These are phyloP conservation scores for Ornithorhynchus anatinus DNA, from an alignment of 2,113 vertebrate species.

Conservation along the genomic window DNA sequence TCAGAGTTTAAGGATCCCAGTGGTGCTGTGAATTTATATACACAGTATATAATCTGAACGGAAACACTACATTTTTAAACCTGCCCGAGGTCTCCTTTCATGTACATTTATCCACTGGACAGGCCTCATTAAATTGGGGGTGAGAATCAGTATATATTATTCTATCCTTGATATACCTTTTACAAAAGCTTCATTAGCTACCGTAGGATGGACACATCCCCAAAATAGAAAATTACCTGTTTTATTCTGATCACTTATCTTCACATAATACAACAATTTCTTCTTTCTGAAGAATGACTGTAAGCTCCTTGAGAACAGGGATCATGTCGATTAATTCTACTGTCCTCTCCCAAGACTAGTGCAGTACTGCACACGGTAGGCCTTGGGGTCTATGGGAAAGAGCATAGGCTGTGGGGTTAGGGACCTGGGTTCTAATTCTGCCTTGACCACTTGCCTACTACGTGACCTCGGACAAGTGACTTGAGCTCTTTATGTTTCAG, in stretches of 20 bases:
- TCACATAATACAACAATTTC: constrained; percentile 1
- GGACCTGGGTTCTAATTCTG: too few species aligned
- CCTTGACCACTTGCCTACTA: too few species aligned
- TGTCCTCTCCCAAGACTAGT: too few species aligned
- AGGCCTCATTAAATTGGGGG: constrained; percentile 47
- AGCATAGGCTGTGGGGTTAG: too few species aligned
- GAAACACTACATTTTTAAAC: constrained; percentile 20
- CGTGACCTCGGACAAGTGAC: too few species aligned
- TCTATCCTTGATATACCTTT: constrained; percentile 41
- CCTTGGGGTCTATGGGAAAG: too few species aligned
- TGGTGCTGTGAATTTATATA: constrained; percentile 43
- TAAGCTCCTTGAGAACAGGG: too few species aligned
- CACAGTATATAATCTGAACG: constrained; percentile 19
- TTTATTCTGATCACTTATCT: constrained; percentile 19
- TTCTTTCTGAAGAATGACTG: background rate
- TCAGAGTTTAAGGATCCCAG: constrained; percentile 21
- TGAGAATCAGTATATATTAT: constrained; percentile 30
- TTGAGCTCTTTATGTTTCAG: too few species aligned
- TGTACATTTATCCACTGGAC: constrained; percentile 31
- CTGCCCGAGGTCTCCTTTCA: background rate
- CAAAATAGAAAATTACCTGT: constrained; percentile 40
- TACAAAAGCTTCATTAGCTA: constrained; percentile 33
- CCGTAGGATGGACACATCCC: background rate
- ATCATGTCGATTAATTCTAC: too few species aligned
- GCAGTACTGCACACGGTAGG: too few species aligned